Conservation (phyloP, 2,888 invertebrate genomes). For the Scaptomyza tumidula region DNA sequence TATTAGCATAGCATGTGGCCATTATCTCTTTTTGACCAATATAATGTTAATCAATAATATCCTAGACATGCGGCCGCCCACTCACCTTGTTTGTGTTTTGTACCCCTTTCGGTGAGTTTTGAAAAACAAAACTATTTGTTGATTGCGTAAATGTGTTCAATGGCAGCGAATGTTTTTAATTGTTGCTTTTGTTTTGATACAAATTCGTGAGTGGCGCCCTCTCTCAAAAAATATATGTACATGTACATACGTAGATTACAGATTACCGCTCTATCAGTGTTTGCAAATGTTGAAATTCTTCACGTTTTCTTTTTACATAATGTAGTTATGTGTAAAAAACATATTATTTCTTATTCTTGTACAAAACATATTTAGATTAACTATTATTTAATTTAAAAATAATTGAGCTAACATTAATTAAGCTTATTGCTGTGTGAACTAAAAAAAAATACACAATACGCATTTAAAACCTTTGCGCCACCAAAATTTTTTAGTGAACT, state of each 20-base stretch:
- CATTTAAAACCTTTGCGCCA: constrained; percentile 37
- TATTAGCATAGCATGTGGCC: not conserved
- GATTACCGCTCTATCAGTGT: constrained; percentile 55
- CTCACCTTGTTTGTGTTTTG: constrained; percentile 25
- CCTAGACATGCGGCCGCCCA: not conserved
- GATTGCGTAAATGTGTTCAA: constrained; percentile 51
- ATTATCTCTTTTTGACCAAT: constrained; percentile 1
- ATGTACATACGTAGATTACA: constrained; percentile 21
- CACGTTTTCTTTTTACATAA: constrained; percentile 5
- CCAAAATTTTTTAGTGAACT: constrained; percentile 19
- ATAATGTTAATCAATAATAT: constrained; percentile 10
- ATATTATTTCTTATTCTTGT: no score
- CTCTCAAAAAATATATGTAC: not conserved
- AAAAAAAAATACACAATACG: constrained; percentile 13
- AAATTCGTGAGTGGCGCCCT: constrained; percentile 44
- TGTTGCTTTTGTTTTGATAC: constrained; percentile 75
- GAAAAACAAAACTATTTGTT: constrained; percentile 20
- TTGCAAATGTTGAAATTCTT: constrained; percentile 25
- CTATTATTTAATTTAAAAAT: no score
- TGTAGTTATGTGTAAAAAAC: not conserved
- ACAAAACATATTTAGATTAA: no score
- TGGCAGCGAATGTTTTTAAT: constrained; percentile 67
- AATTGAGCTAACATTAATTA: no score
- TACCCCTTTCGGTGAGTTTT: constrained; percentile 35
- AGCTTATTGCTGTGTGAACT: not conserved